Base-by-base conservation (phyloP, 2,113 vertebrate species). In the Pyrgilauda ruficollis region DNA sequence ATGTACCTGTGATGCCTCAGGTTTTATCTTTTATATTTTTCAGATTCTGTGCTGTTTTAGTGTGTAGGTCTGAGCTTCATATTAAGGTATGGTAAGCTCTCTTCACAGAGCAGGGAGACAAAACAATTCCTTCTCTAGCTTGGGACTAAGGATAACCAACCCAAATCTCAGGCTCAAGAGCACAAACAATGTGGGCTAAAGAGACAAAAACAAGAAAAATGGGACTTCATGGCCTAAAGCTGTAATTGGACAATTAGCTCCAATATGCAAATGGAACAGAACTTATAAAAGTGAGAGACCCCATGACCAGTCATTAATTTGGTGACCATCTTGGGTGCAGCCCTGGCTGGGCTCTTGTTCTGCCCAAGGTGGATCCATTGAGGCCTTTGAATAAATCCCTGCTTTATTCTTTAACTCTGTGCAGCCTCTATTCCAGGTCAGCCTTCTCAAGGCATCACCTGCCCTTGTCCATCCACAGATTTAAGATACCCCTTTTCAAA, bases 241-340 rank as follows among this genome's bases (percentile, higher is more conserved):
- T 58, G 22, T 7, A 35, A 35, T 24, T 15, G 14, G 22, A 59
- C 58, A 59, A 37, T 61, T 11, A 61, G 37, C 15, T 12, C 7
- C n/a, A 61, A 37, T 2, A 12, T 37, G 15, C 15, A 37, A 61
- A 37, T 12, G n/a, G 22, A 12, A 1, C 58, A 61, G 23, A 37
- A 61, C 23, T 61, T 3, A 61, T 8, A 4, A 26, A 61, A 37
- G 15, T 17, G n/a, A 61, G 58, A 61, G n/a, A 61, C 58, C 23
- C 23, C 2, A 3, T 37, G n/a, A 17, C 10, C 2, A 0, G n/a
- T 1, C 2, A 0, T 18, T 0, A 5, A 26, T 61, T 61, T 61
- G 37, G 58, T 12, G n/a, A 26, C 15, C 23, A 26, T 8, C 58
- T 59, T 37, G 23, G n/a, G 15, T 37, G n/a, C 3, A 59, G n/a